A percentile compares a stretch with the other conserved stretches of the same genome.
Conservation (phyloP, 2,797 vertebrate species). For the Chaetodon trifasciatus region DNA sequence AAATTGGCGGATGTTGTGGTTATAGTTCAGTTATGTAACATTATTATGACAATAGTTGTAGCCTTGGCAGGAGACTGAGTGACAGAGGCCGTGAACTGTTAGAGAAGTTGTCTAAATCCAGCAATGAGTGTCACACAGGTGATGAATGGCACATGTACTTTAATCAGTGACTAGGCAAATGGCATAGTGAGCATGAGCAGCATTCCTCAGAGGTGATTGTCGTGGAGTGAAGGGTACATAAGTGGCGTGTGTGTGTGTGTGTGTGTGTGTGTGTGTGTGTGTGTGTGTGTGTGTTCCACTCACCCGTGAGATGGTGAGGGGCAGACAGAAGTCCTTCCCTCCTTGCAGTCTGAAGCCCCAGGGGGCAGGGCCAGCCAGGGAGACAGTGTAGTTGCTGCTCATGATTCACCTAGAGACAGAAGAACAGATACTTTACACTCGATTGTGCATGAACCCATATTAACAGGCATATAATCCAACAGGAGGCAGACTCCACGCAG, state of each 20-base stretch:
- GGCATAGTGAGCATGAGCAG: conserved; percentile 50
- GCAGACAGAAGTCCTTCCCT: conserved; percentile 98
- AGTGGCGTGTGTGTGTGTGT: conserved; percentile 20
- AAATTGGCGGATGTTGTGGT: conserved; percentile 36
- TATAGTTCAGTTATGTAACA: conserved; percentile 50
- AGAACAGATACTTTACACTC: conserved; percentile 3
- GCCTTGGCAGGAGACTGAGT: conserved; percentile 23
- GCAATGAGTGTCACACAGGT: conserved; percentile 48
- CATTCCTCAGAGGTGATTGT: conserved; percentile 71
- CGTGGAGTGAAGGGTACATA: conserved; percentile 53
- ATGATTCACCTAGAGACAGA: conserved; percentile 77
- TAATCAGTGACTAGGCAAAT: conserved; percentile 51
- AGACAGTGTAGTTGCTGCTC: conserved; percentile 95
- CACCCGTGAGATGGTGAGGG: conserved; percentile 96
- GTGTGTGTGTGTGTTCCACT: conserved; percentile 71
- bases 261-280: conserved; percentile 23
- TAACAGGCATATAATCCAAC: not conserved
- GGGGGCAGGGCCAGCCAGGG: conserved; percentile 93
- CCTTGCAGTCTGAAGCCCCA: conserved; percentile 99
- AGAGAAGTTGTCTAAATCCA: conserved; percentile 58
- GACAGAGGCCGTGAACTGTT: conserved; percentile 47
- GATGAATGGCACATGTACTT: conserved; percentile 45
- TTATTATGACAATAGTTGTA: conserved; percentile 53
- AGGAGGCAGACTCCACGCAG: not conserved
- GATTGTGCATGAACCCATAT: not conserved